Base-by-base conservation (phyloP, 1,140 invertebrate species). In the Ostrea edulis region DNA sequence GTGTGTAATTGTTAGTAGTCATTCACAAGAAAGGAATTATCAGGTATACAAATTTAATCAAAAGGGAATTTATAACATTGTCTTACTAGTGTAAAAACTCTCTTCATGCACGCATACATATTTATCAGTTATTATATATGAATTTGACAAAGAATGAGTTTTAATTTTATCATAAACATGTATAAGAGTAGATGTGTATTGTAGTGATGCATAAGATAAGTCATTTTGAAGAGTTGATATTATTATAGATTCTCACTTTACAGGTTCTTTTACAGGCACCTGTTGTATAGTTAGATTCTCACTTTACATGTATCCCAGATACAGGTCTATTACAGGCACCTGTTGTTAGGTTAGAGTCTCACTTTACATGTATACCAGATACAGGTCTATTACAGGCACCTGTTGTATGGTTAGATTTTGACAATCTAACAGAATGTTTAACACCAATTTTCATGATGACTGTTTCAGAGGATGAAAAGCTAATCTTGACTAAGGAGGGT, bases 371-470 rank as follows among this genome's bases (percentile, higher is more conserved):
- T n/a, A n/a, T n/a, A n/a, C n/a, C n/a, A 58, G 55, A 58, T 58
- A 58, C 55, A 58, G 20, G 20, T 58, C 55, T 20, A 58, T 58
- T 58, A 25, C 22, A 71, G 65, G 29, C 12, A 8, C 25, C 65
- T 71, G 65, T 77, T 77, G 29, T 77, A 9, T 77, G 68, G 68
- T 77, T 77, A 77, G 68, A 77, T 35, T 9, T 35, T 77, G 25
- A 29, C 11, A 35, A 77, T 35, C 68, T 77, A 77, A 17, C 68
- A 4, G 0, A 0, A 29, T 77, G 25, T 77, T 8, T 71, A 71
- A 77, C 68, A 77, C 68, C 68, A 77, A 62, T 62, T 17, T 20
- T 77, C 8, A 77, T 77, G 68, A 77, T 35, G 68, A 22, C 29
- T 77, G 68, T 77, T 35, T 8, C 68, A 12, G 68, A 77, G 68